Evolutionary conservation across 2,888 invertebrate genomes (phyloP).

Genomic region (Alcis repandata): DNA sequence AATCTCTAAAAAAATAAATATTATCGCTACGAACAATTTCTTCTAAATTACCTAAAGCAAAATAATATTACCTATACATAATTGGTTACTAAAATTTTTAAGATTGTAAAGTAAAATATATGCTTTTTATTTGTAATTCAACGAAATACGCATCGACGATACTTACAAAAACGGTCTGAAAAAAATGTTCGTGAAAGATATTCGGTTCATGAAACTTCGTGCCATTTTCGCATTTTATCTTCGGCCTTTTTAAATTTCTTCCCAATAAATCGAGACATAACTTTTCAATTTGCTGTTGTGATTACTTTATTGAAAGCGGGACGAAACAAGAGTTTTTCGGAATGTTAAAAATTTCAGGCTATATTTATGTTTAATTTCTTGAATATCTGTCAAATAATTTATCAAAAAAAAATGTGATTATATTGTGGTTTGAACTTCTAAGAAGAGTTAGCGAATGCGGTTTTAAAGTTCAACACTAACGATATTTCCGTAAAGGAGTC

Average conservation of each 20-base stretch:
- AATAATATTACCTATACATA: no score
- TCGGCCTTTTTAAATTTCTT: constrained; percentile 39
- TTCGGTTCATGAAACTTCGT: constrained; percentile 54
- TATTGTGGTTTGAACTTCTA: background rate
- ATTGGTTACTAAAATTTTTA: no score
- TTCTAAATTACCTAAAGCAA: no score
- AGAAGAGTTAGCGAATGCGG: background rate
- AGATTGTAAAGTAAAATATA: no score
- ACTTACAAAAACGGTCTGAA: constrained; percentile 1
- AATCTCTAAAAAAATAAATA: no score
- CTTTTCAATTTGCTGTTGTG: constrained; percentile 45
- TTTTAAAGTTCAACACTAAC: no score
- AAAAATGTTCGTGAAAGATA: constrained; percentile 54
- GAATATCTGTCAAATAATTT: background rate
- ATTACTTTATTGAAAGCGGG: constrained; percentile 36
- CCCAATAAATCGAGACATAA: constrained; percentile 40
- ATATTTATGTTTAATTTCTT: constrained; percentile 2
- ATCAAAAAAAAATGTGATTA: background rate
- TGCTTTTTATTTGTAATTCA: no score
- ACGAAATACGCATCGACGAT: no score
- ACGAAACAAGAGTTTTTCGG: constrained; percentile 22
- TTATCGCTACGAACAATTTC: no score
- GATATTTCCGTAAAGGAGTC: no score
- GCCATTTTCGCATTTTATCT: constrained; percentile 39
- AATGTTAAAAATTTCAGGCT: constrained; percentile 19